Percentiles rank a stretch among this genome's conserved stretches.
These are phyloP conservation scores for Dolichotis patagonum DNA, from an alignment of 2,113 vertebrate species.

Conservation along the genomic window DNA sequence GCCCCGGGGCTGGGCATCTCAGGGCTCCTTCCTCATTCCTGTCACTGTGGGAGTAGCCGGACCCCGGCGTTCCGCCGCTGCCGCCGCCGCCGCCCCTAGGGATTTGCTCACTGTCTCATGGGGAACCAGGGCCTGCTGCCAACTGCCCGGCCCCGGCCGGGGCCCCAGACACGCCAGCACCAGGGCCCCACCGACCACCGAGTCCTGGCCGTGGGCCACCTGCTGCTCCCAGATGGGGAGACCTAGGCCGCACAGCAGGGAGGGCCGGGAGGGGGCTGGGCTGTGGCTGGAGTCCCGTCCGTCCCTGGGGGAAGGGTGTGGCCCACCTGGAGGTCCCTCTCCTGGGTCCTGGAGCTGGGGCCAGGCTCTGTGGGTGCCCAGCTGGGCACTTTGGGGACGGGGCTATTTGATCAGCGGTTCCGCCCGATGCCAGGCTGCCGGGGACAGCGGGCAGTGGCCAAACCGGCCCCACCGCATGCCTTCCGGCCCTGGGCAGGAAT, in stretches of 20 bases:
- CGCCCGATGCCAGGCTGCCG: conserved; percentile 59
- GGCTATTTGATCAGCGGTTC: conserved; percentile 72
- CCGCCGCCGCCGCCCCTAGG: conserved; percentile 65
- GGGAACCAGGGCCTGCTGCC: conserved; percentile 66
- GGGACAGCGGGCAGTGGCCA: conserved; percentile 85
- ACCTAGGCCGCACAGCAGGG: background rate
- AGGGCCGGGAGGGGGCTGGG: background rate
- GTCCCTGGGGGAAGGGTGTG: rapidly evolving
- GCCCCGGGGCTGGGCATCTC: conserved; percentile 75
- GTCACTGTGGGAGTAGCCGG: conserved; percentile 82
- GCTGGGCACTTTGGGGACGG: background rate
- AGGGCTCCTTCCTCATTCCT: conserved; percentile 88
- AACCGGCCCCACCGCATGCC: conserved; percentile 88
- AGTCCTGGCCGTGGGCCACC: background rate
- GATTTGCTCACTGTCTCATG: conserved; percentile 68
- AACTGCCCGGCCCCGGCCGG: background rate
- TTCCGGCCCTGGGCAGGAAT: conserved; percentile 76
- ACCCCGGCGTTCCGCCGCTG: conserved; percentile 76
- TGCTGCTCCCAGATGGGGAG: background rate
- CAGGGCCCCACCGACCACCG: background rate
- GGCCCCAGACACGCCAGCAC: background rate
- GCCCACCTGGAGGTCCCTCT: background rate
- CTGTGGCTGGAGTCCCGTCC: background rate
- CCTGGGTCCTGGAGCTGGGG: background rate
- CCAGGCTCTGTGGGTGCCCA: conserved; percentile 20